These are phyloP conservation scores for Leuciscus idus DNA, from an alignment of 2,113 vertebrate genomes.

Conservation along the genomic window DNA sequence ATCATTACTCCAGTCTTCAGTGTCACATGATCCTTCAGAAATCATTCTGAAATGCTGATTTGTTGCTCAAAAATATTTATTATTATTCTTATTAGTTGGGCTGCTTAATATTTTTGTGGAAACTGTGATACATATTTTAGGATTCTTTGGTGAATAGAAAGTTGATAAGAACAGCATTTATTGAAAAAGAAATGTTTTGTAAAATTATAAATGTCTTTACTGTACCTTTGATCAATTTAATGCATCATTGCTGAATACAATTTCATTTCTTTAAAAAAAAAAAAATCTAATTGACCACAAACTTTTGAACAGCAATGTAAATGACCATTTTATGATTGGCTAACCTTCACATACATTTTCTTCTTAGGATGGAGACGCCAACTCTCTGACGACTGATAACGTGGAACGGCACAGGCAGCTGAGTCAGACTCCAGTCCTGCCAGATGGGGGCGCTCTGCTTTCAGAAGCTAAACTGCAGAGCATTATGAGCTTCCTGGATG, in stretches of 20 bases:
- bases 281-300: not conserved
- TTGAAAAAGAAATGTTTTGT: too few species aligned
- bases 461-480: conserved; percentile 94
- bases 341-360: not conserved
- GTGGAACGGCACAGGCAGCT: conserved; percentile 88
- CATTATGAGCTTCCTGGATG: conserved; percentile 94
- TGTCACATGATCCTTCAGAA: not conserved
- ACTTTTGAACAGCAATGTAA: not conserved
- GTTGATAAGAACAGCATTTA: too few species aligned
- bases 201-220: too few species aligned
- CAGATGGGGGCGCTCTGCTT: conserved; percentile 82
- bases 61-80: not conserved
- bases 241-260: not conserved
- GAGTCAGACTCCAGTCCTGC: conserved; percentile 67
- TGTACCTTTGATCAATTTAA: not conserved
- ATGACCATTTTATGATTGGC: not conserved
- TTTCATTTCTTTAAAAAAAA: not conserved
- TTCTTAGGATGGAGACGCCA: conserved; percentile 80
- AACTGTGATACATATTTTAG: not conserved
- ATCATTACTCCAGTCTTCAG: not conserved
- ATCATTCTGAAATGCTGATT: not conserved
- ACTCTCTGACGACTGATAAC: conserved; percentile 88
- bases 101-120: not conserved
- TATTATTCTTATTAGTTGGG: not conserved
- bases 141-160: not conserved